Percentiles rank a stretch among this genome's conserved stretches.
These are phyloP conservation scores for Orthosia cruda DNA, from an alignment of 2,888 invertebrate genomes.

Conservation along the genomic window DNA sequence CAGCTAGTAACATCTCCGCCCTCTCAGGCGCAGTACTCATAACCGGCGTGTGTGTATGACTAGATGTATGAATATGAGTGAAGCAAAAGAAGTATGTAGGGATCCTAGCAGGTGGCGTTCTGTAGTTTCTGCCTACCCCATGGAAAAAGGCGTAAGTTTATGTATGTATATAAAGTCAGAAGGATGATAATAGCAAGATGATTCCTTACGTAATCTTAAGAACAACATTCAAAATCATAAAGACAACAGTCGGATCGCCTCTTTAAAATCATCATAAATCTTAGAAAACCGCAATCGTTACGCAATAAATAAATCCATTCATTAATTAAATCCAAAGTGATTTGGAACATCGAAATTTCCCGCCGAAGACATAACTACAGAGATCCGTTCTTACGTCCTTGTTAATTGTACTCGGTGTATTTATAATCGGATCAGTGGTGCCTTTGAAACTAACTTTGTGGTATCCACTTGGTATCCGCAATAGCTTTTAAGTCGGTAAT, in stretches of 20 bases:
- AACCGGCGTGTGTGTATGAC: too few relatives aligned
- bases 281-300: background rate
- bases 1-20: too few relatives aligned
- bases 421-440: conserved; percentile 63
- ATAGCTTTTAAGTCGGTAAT: conserved; percentile 53
- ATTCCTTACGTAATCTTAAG: too few relatives aligned
- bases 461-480: conserved; percentile 46
- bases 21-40: too few relatives aligned
- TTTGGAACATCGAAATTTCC: conserved; percentile 36
- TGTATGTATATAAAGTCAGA: too few relatives aligned
- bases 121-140: too few relatives aligned
- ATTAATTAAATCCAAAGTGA: conserved; percentile 43
- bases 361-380: conserved; percentile 46
- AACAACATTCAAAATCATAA: too few relatives aligned
- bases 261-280: background rate
- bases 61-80: too few relatives aligned
- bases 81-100: too few relatives aligned
- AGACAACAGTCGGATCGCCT: conserved; percentile 3
- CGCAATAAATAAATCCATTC: conserved; percentile 18
- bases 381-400: conserved; percentile 39
- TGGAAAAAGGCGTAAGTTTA: too few relatives aligned
- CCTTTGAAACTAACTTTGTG: conserved; percentile 64
- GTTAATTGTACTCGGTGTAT: conserved; percentile 53
- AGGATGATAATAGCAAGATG: too few relatives aligned
- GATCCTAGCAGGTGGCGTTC: too few relatives aligned